Evolutionary conservation across 2,888 invertebrate genomes (phyloP), one percentile per base, ranked within the genome.

Genomic region (Diplazon laetatorius): DNA sequence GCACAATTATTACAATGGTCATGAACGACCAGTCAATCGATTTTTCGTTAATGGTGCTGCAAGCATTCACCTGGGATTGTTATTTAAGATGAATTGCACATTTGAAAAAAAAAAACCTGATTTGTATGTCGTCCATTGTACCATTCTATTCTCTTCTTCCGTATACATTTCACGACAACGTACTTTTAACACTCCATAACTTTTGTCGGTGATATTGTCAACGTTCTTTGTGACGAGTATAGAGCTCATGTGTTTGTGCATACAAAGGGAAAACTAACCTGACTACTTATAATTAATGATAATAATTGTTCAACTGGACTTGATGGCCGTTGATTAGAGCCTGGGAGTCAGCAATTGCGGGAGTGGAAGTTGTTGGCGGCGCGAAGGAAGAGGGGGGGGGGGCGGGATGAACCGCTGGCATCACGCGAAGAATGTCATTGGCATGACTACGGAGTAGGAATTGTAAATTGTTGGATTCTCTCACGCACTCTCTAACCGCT

Each of bases 251-350:
- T 12, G 48, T 44, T 14, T 30, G n/a, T 2, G 42, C 1, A 55
- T 30, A 55, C 9, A 55, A 14, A 55, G 14, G 16, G 8, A 35
- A 6, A 8, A 2, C 55, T 16, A 30, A 55, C 55, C 72, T 57
- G 48, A 20, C 62, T 62, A 57, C 44, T 71, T 63, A 57, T 63
- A 76, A 83, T 83, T 85, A 85, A 87, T 87, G 84, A 86, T 85
- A 83, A 85, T 85, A 86, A 87, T 87, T 87, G 87, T 85, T 86
- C 83, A 86, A 87, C 87, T 84, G 83, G 71, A 82, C 87, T 87
- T 85, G 83, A 87, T 86, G 83, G 80, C 85, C 87, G 75, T 83
- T 85, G 85, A 87, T 87, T 87, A 85, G 82, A 84, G 83, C 78
- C 82, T 57, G 73, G 65, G 76, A 83, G 84, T 84, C 83, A 82